Percentiles rank a stretch among this genome's conserved stretches.
phyloP scores from a whole-genome alignment of 23 tunicate species.

The Pegea sp. region DNA sequence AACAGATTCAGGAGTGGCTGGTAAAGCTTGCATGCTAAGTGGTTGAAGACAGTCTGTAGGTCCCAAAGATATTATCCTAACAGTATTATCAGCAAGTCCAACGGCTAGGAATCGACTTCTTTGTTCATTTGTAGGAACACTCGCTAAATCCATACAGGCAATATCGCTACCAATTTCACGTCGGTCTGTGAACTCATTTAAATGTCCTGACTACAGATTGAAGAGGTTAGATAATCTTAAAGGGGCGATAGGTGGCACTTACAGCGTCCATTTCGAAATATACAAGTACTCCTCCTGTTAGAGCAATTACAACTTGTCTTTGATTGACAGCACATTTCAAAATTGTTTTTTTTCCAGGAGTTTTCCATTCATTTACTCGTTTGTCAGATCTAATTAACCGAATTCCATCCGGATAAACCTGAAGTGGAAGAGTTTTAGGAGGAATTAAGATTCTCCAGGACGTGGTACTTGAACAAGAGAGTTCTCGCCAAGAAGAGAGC shows the following conservation, averaged over 20 bases:
- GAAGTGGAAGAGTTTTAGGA: background rate
- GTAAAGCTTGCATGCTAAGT: constrained; percentile 88
- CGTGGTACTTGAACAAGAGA: constrained; percentile 99
- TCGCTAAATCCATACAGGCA: constrained; percentile 73
- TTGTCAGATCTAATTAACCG: constrained; percentile 89
- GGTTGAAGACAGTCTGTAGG: constrained; percentile 98
- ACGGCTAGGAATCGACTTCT: constrained; percentile 83
- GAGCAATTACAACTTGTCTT: constrained; percentile 91
- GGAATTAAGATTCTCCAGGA: too few species aligned
- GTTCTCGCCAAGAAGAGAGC: constrained; percentile 89
- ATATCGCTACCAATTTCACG: constrained; percentile 89
- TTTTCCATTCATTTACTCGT: constrained; percentile 97
- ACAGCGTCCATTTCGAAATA: constrained; percentile 98
- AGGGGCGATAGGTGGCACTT: too few species aligned
- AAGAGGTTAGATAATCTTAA: too few species aligned
- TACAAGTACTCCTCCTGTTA: constrained; percentile 93
- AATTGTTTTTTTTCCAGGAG: constrained; percentile 88
- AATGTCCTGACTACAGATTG: too few species aligned
- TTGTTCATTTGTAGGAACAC: constrained; percentile 89
- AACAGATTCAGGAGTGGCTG: constrained; percentile 81
- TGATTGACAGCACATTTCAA: constrained; percentile 89
- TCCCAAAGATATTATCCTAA: constrained; percentile 79
- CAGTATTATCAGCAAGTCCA: constrained; percentile 93
- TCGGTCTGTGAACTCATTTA: constrained; percentile 93
- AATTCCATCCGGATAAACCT: constrained; percentile 98